A percentile compares a stretch with the other conserved stretches of the same genome.
Conservation (phyloP, 2,797 vertebrate species). For the Pagetopsis macropterus region DNA sequence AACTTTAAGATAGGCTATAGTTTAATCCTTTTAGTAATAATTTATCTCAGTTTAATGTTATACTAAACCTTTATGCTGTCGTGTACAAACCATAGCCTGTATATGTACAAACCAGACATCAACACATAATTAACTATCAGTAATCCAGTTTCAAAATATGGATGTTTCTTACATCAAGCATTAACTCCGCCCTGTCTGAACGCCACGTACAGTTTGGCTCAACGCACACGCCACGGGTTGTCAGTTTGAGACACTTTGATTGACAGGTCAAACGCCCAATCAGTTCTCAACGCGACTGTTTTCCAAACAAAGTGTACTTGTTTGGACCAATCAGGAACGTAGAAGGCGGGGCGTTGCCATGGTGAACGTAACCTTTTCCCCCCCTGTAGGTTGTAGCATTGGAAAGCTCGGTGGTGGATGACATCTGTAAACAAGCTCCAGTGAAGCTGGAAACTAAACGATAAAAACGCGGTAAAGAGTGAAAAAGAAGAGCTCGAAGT, state of each 20-base stretch:
- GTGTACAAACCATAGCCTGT: neutral
- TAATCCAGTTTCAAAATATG: neutral
- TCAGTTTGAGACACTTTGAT: constrained; percentile 38
- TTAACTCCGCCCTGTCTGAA: constrained; percentile 36
- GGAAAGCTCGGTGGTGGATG: constrained; percentile 45
- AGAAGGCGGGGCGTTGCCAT: constrained; percentile 68
- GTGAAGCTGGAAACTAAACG: constrained; percentile 25
- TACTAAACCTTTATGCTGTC: neutral
- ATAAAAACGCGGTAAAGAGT: neutral
- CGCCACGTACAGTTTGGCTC: constrained; percentile 73
- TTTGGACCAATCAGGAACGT: constrained; percentile 56
- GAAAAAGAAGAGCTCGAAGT: constrained; percentile 17
- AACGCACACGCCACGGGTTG: constrained; percentile 42
- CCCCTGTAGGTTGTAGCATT: constrained; percentile 42
- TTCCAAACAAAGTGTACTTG: neutral
- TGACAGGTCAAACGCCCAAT: constrained; percentile 69
- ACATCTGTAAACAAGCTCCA: constrained; percentile 64
- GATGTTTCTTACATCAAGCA: neutral
- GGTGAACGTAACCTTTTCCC: constrained; percentile 44
- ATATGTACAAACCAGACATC: neutral
- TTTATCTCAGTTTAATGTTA: neutral
- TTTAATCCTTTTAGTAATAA: too few relatives aligned
- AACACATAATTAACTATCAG: neutral
- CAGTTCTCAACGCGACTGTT: constrained; percentile 64
- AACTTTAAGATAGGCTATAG: too few relatives aligned